Percentiles rank a stretch among this genome's conserved stretches.
These are phyloP conservation scores for Urocyon cinereoargenteus DNA, from an alignment of 2,797 vertebrate species.

Conservation along the genomic window DNA sequence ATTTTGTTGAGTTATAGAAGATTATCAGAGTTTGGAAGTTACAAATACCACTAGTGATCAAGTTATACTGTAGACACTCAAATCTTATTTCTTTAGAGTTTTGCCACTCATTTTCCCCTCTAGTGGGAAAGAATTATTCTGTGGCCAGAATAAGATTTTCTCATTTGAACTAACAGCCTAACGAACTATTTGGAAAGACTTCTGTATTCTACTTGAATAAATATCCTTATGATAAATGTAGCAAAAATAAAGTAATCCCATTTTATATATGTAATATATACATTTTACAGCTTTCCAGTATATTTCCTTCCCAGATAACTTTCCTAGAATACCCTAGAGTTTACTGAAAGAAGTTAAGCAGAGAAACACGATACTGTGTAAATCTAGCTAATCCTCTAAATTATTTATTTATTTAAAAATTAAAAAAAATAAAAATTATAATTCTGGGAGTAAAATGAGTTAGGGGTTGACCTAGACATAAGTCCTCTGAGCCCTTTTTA, in stretches of 20 bases:
- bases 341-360: background rate
- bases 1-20: conserved; percentile 40
- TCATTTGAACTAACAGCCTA: too few relatives aligned
- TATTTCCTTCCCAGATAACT: background rate
- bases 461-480: background rate
- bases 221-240: background rate
- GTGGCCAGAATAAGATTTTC: too few relatives aligned
- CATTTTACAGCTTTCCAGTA: background rate
- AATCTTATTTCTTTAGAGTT: background rate
- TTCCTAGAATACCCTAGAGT: background rate
- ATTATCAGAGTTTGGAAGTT: conserved; percentile 61
- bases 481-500: background rate
- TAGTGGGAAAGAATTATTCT: too few relatives aligned
- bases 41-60: background rate
- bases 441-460: background rate
- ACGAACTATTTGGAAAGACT: conserved; percentile 15
- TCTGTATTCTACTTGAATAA: conserved; percentile 28
- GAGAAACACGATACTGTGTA: background rate
- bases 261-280: background rate
- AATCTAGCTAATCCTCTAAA: background rate
- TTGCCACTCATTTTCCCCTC: background rate
- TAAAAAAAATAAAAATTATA: conserved; percentile 52
- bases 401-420: conserved; percentile 47
- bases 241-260: background rate
- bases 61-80: background rate